These are phyloP conservation scores for Drosophila borealis DNA, from an alignment of 2,888 invertebrate genomes.

Conservation along the genomic window DNA sequence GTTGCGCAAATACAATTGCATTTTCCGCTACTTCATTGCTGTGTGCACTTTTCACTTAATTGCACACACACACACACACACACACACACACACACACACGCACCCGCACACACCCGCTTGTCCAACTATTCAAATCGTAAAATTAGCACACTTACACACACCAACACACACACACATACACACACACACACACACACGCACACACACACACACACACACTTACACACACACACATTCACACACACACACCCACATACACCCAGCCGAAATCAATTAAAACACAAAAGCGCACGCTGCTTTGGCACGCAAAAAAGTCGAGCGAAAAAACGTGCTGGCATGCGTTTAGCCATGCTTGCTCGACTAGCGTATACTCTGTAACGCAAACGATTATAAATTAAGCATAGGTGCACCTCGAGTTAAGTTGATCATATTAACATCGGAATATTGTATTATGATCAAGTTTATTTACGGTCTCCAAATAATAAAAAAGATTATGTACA, in stretches of 20 bases:
- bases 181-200: constrained; percentile 7
- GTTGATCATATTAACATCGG: too few species aligned
- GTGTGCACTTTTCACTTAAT: constrained; percentile 79
- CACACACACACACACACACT: not conserved
- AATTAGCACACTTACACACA: constrained; percentile 70
- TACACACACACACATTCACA: constrained; percentile 5
- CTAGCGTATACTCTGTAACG: constrained; percentile 24
- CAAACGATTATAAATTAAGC: too few species aligned
- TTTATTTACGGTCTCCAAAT: too few species aligned
- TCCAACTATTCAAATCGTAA: constrained; percentile 69
- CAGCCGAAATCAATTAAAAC: constrained; percentile 69
- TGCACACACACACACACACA: constrained; percentile 57
- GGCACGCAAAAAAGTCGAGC: constrained; percentile 33
- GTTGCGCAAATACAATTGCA: constrained; percentile 67
- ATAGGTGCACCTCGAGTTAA: too few species aligned
- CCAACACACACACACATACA: not conserved
- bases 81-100: constrained; percentile 18
- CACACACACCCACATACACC: constrained; percentile 1
- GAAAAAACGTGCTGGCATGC: constrained; percentile 49
- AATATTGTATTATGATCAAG: too few species aligned
- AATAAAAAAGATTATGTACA: too few species aligned
- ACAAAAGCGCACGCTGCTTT: constrained; percentile 66
- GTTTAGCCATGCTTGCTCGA: not conserved
- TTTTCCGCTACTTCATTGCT: constrained; percentile 63
- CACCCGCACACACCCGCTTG: constrained; percentile 19